These are phyloP conservation scores for Drosophila anomelani DNA, from an alignment of 2,888 invertebrate genomes.

Conservation along the genomic window DNA sequence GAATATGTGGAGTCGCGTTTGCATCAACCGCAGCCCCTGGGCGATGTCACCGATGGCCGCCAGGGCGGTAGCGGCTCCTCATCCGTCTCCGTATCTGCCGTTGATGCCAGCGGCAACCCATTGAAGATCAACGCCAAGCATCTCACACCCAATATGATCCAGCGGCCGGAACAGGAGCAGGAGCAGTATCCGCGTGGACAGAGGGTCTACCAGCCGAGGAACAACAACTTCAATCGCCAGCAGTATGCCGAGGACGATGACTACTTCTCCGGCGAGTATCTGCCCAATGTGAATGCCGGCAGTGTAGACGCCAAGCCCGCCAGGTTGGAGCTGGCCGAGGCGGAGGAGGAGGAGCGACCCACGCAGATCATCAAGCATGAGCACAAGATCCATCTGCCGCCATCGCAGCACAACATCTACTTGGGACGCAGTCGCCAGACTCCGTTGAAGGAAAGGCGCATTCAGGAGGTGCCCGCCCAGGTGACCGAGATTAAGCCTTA, in stretches of 20 bases:
- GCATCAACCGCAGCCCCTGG: constrained; percentile 52
- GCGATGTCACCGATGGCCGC: constrained; percentile 56
- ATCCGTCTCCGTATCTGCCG: constrained; percentile 50
- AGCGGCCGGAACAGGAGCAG: constrained; percentile 70
- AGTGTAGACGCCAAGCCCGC: constrained; percentile 75
- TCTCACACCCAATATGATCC: constrained; percentile 72
- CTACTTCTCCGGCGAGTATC: constrained; percentile 74
- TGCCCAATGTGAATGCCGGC: constrained; percentile 63
- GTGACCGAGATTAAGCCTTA: constrained; percentile 76
- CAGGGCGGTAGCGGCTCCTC: constrained; percentile 11
- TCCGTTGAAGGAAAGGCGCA: constrained; percentile 51
- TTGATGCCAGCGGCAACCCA: constrained; percentile 73
- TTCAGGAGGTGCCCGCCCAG: constrained; percentile 61
- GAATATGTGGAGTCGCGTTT: constrained; percentile 70
- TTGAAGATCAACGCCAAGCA: constrained; percentile 69
- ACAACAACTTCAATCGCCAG: constrained; percentile 58
- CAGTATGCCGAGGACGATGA: constrained; percentile 69
- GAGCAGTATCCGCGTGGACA: constrained; percentile 57
- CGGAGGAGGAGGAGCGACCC: constrained; percentile 47
- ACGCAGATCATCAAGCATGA: constrained; percentile 74
- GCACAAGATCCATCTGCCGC: constrained; percentile 79
- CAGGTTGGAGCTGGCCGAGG: constrained; percentile 65
- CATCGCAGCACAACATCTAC: constrained; percentile 81
- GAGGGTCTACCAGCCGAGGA: constrained; percentile 63
- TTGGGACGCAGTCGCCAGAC: constrained; percentile 60